A percentile compares a stretch with the other conserved stretches of the same genome.
These are phyloP conservation scores for Omphaloscelis lunosa DNA, from an alignment of 2,888 invertebrate genomes.

Conservation along the genomic window DNA sequence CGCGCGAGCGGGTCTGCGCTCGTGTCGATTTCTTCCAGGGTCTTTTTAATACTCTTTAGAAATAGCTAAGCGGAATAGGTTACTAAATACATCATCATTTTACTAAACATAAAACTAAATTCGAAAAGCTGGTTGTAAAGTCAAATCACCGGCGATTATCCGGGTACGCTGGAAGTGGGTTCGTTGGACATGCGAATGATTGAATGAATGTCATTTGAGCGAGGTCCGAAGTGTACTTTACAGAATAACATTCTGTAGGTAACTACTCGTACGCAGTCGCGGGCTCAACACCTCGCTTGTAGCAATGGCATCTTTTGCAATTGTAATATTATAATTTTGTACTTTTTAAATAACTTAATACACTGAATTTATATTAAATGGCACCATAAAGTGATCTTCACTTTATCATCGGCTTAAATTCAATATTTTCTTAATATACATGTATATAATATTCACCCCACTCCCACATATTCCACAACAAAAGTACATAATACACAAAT, in stretches of 20 bases:
- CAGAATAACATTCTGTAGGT: background rate
- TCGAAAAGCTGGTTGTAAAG: too few species aligned
- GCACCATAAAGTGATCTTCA: background rate
- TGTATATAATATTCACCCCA: background rate
- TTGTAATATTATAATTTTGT: background rate
- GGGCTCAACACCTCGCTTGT: background rate
- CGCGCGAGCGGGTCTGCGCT: too few species aligned
- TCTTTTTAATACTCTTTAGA: too few species aligned
- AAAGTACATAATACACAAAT: conserved; percentile 20
- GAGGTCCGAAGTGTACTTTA: background rate
- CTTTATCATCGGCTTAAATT: background rate
- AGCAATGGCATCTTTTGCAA: background rate
- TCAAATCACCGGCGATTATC: too few species aligned
- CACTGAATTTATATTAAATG: background rate
- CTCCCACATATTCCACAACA: conserved; percentile 4
- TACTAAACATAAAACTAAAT: too few species aligned
- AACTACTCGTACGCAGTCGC: too few species aligned
- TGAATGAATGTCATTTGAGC: background rate
- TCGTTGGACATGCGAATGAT: background rate
- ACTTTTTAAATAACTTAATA: background rate
- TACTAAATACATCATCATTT: too few species aligned
- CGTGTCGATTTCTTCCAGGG: too few species aligned
- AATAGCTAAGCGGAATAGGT: too few species aligned
- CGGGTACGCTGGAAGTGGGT: background rate
- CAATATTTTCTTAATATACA: background rate